These are phyloP conservation scores for Gobius niger DNA, from an alignment of 2,113 vertebrate species.

Conservation along the genomic window DNA sequence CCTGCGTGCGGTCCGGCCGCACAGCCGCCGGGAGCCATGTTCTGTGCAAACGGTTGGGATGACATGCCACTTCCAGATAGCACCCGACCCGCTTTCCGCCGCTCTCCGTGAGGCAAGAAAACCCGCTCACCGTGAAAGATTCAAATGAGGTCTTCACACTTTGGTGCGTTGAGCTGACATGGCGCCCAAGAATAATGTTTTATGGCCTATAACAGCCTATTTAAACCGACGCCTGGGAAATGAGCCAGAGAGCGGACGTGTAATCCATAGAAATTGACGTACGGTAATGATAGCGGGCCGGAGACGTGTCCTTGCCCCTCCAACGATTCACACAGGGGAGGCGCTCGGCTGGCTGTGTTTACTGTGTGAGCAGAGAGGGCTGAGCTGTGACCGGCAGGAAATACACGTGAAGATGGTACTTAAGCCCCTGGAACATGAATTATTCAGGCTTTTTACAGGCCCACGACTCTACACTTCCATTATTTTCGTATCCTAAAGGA, in stretches of 20 bases:
- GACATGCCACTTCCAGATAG: not conserved
- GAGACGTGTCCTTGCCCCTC: not conserved
- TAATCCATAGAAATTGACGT: slow-evolving; percentile 5
- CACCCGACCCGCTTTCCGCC: not conserved
- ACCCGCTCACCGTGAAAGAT: not conserved
- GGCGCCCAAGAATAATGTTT: slow-evolving; percentile 1
- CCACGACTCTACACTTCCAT: too few relatives aligned
- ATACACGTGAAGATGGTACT: not conserved
- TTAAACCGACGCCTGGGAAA: not conserved
- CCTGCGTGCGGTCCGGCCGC: not conserved
- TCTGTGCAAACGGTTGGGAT: not conserved
- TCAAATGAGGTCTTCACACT: slow-evolving; percentile 6
- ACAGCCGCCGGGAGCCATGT: not conserved
- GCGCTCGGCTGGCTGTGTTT: too few relatives aligned
- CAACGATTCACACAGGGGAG: too few relatives aligned
- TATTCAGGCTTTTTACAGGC: too few relatives aligned
- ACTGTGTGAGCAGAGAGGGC: too few relatives aligned
- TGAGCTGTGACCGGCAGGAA: not conserved
- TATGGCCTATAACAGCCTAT: slow-evolving; percentile 1
- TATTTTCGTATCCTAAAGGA: too few relatives aligned
- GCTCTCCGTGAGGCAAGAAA: not conserved
- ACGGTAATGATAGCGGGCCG: not conserved
- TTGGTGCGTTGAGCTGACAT: not conserved
- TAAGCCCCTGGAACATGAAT: too few relatives aligned
- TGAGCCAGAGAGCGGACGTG: not conserved